Evolutionary conservation across 1,140 invertebrate genomes (phyloP).

Genomic region (Lasaia peninsularis): DNA sequence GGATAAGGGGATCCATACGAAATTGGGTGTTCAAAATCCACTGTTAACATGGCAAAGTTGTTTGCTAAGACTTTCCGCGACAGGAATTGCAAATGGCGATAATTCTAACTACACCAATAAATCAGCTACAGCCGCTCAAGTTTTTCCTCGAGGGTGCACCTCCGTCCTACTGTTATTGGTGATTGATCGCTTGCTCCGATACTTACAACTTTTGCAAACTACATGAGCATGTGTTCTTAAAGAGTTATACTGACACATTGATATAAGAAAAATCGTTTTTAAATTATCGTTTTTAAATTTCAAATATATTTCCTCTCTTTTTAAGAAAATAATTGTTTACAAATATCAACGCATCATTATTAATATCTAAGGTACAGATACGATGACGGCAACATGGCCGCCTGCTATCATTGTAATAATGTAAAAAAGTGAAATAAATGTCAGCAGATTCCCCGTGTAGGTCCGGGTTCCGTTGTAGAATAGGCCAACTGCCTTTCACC

Average conservation of each 20-base stretch:
- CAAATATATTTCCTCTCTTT: too few relatives aligned
- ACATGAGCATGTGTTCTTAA: conserved; percentile 56
- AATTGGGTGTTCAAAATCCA: neutral
- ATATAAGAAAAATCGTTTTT: neutral
- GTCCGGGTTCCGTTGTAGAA: too few relatives aligned
- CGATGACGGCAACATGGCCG: too few relatives aligned
- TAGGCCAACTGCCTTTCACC: too few relatives aligned
- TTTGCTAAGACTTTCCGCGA: conserved; percentile 53
- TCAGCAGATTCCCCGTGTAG: too few relatives aligned
- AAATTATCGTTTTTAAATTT: neutral
- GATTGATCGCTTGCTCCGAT: conserved; percentile 63
- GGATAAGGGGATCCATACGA: too few relatives aligned
- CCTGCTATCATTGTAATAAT: too few relatives aligned
- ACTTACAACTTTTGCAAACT: conserved; percentile 50
- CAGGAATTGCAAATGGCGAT: conserved; percentile 76
- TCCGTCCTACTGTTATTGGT: conserved; percentile 50
- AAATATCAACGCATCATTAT: too few relatives aligned
- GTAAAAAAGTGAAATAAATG: neutral
- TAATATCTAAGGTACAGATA: too few relatives aligned
- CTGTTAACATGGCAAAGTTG: conserved; percentile 58
- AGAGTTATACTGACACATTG: conserved; percentile 28
- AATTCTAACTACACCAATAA: conserved; percentile 74
- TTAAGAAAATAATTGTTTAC: too few relatives aligned
- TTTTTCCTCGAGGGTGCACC: conserved; percentile 66
- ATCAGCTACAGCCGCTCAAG: conserved; percentile 64